Percentiles rank a stretch among this genome's conserved stretches.
These are phyloP conservation scores for Ciconia stormi DNA, from an alignment of 2,113 vertebrate species.

Conservation along the genomic window DNA sequence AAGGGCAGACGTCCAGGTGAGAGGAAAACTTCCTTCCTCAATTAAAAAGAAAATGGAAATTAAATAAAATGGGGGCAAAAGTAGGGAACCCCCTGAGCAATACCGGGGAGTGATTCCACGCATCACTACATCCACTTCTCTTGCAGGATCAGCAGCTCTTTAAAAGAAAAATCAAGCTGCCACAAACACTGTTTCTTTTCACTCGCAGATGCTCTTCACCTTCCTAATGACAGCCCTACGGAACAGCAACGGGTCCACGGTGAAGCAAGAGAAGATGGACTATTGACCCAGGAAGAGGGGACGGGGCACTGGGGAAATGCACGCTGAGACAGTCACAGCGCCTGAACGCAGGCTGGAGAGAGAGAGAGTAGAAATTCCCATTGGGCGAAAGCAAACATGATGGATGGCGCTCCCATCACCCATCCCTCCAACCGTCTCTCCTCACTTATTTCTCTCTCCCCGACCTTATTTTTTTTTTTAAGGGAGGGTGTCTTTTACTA, in stretches of 20 bases:
- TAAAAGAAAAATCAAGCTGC: background rate
- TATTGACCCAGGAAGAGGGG: background rate
- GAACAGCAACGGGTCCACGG: background rate
- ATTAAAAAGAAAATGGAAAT: background rate
- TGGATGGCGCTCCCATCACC: slow-evolving; percentile 35
- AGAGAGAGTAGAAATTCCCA: background rate
- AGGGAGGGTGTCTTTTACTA: background rate
- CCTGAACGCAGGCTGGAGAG: background rate
- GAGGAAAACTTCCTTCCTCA: background rate
- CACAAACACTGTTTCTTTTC: background rate
- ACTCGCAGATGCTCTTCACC: background rate
- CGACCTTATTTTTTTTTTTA: background rate
- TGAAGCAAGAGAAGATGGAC: background rate
- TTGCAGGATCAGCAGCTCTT: background rate
- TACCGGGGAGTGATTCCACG: rapidly evolving
- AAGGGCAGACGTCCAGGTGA: background rate
- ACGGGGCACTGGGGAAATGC: background rate
- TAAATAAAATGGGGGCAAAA: background rate
- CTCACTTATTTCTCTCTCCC: background rate
- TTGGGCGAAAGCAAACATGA: background rate
- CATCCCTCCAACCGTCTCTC: background rate
- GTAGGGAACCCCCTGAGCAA: background rate
- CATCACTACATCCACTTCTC: background rate
- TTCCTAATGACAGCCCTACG: background rate
- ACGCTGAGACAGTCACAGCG: background rate